Base-by-base conservation (phyloP, 1,140 invertebrate species). In the Asbolus verrucosus region DNA sequence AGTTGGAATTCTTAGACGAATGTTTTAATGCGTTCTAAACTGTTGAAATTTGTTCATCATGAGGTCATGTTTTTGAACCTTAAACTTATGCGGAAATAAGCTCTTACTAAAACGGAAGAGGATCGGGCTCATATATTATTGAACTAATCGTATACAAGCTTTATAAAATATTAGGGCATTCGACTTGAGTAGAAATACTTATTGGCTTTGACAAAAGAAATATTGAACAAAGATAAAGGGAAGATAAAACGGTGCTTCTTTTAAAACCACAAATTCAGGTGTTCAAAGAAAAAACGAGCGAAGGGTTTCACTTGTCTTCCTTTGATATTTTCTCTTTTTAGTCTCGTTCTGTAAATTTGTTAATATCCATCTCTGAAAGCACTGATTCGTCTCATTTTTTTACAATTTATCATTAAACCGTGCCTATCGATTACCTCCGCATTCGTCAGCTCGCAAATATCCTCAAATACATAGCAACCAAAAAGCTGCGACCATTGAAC, bases 171-270 rank as follows among this genome's bases (percentile, higher is more conserved):
- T 62, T 41, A 41, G 31, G 60, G 9, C 60, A 38, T 38, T 41
- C 31, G 60, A 62, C 31, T 62, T 62, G 60, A 62, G 60, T 9
- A 62, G 24, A 62, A 62, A 62, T 62, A 62, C 60, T 62, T 62
- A 62, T 62, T 62, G 60, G 60, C 60, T 62, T 62, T 62, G 31
- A 62, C 60, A 62, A 62, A 62, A 62, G 60, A 62, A 62, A 62
- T 62, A 62, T 62, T 62, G 60, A 62, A 62, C 60, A 62, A 62
- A 62, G 60, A 62, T 62, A 62, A 62, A 41, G 31, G 31, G 24
- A 36, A 62, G 60, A 62, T 62, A 62, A 62, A 41, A 62, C 18
- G 60, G 30, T 36, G 60, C 60, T 62, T 62, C 60, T 54, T 54
- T 54, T 54, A 54, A 54, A 54, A 54, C 46, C 46, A 24, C 60